Evolutionary conservation across 1,140 invertebrate species (phyloP), one percentile per base, ranked within the genome.

Genomic region (Aphelinus atriplicis): DNA sequence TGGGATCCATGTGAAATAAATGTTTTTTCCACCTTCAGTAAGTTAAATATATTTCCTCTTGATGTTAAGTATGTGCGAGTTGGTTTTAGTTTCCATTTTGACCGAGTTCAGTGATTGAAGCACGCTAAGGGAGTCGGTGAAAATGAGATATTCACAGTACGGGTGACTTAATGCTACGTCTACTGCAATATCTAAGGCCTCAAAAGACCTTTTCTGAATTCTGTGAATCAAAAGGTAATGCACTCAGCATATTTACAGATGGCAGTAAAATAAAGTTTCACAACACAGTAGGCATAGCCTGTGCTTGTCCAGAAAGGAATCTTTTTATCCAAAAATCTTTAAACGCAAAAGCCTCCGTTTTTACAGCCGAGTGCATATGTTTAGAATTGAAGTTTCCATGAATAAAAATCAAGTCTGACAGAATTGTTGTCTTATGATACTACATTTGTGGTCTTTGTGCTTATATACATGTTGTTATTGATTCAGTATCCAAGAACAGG

Each of bases 341-440:
- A 6, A 43, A 56, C 46, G 47, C 43, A 7, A 3, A 55, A 4
- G 51, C 71, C 2, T 64, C 71, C 2, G 43, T 64, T 3, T 73
- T 48, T 48, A 73, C 71, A 3, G 71, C 71, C 5, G 71, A 73
- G 65, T 47, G 71, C 26, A 7, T 55, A 43, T 60, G 53, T 26
- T 26, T 73, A 45, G n/a, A 64, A n/a, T n/a, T n/a, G n/a, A n/a
- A n/a, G n/a, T n/a, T n/a, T n/a, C n/a, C n/a, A n/a, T n/a, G n/a
- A n/a, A n/a, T n/a, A n/a, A n/a, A n/a, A n/a, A n/a, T n/a, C n/a
- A n/a, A n/a, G n/a, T n/a, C n/a, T n/a, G n/a, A n/a, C n/a, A n/a
- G n/a, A n/a, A n/a, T n/a, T n/a, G n/a, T n/a, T n/a, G n/a, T n/a
- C n/a, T n/a, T n/a, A n/a, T n/a, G n/a, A n/a, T n/a, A n/a, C n/a